Evolutionary conservation across 2,888 invertebrate genomes (phyloP).

Genomic region (Dioctria rufipes): DNA sequence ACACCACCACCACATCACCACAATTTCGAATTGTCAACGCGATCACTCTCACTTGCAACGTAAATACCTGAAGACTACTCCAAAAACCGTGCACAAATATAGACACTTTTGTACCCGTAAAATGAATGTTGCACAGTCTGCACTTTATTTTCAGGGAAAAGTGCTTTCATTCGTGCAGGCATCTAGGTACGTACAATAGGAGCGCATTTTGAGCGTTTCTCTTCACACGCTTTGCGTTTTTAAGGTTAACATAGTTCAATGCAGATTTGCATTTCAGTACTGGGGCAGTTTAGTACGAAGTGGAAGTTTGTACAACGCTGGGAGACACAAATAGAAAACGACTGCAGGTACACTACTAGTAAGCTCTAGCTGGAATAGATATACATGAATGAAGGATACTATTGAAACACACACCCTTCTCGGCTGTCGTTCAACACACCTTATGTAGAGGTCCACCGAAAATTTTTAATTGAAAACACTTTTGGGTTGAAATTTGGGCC

Average conservation of each 20-base stretch:
- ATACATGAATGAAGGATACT: no score
- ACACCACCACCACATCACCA: no score
- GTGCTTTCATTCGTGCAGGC: no score
- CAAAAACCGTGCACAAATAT: not conserved
- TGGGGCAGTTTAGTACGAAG: not conserved
- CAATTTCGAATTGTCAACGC: no score
- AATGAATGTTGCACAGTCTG: not conserved
- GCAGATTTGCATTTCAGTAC: conserved; percentile 19
- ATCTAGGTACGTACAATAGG: no score
- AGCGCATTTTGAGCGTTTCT: not conserved
- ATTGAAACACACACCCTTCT: no score
- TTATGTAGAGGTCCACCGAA: not conserved
- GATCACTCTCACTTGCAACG: no score
- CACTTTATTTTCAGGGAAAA: not conserved
- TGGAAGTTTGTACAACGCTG: not conserved
- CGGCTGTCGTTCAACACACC: not conserved
- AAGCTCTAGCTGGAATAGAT: no score
- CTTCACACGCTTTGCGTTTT: not conserved
- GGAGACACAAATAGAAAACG: conserved; percentile 18
- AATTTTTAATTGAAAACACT: conserved; percentile 45
- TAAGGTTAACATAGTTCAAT: conserved; percentile 20
- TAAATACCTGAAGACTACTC: no score
- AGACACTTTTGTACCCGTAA: not conserved
- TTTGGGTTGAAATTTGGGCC: conserved; percentile 26
- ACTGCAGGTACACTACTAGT: not conserved